These are phyloP conservation scores for Heliconius himera DNA, from an alignment of 1,140 invertebrate genomes.

Conservation along the genomic window DNA sequence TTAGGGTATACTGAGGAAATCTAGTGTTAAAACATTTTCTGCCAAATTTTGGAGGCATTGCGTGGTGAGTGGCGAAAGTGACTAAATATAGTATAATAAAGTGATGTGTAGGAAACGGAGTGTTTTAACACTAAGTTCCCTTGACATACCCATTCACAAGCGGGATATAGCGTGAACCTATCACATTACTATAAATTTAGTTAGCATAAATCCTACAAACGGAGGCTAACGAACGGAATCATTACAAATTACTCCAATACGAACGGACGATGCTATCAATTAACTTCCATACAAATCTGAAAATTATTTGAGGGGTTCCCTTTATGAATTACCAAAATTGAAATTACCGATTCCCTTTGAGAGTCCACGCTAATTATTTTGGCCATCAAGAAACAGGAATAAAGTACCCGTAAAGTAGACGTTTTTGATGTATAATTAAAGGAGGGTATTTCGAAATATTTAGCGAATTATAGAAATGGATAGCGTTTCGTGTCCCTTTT, in stretches of 20 bases:
- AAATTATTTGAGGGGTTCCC: constrained; percentile 17
- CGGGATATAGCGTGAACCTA: too few species aligned
- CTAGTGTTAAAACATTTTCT: too few species aligned
- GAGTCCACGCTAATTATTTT: constrained; percentile 50
- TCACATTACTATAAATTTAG: not conserved
- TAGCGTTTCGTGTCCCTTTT: constrained; percentile 2
- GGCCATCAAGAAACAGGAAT: constrained; percentile 46
- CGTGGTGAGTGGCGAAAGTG: too few species aligned
- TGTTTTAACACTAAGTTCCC: too few species aligned
- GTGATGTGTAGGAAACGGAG: too few species aligned
- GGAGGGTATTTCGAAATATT: constrained; percentile 20
- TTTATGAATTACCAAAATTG: constrained; percentile 38
- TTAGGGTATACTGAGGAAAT: too few species aligned
- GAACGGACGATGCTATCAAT: not conserved
- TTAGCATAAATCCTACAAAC: not conserved
- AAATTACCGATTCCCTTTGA: constrained; percentile 49
- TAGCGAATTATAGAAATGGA: constrained; percentile 20
- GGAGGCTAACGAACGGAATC: not conserved
- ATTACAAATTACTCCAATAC: not conserved
- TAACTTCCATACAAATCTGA: not conserved
- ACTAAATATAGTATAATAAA: too few species aligned
- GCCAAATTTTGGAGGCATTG: too few species aligned
- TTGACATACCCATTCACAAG: too few species aligned
- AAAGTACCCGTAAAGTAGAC: constrained; percentile 43
- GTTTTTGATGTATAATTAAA: constrained; percentile 44